phyloP scores from a whole-genome alignment of 1,140 invertebrate genomes.

The Ptiloglossa arizonensis region DNA sequence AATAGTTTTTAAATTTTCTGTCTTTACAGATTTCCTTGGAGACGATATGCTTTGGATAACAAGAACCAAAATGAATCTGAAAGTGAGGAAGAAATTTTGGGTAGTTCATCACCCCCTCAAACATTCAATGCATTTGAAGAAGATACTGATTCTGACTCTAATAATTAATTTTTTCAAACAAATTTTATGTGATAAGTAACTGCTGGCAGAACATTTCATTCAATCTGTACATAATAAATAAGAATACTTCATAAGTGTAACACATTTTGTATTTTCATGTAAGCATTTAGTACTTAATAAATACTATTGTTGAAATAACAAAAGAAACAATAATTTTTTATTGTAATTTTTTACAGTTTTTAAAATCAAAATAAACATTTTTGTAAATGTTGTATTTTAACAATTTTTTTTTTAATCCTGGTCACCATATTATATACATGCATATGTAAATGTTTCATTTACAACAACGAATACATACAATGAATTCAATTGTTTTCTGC shows the following conservation, averaged over 20 bases:
- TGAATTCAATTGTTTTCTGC: slow-evolving; percentile 11
- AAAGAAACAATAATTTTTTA: not conserved
- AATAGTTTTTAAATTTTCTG: slow-evolving; percentile 15
- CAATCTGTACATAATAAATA: slow-evolving; percentile 6
- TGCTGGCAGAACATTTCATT: not conserved
- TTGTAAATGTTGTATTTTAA: not conserved
- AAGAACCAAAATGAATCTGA: slow-evolving; percentile 70
- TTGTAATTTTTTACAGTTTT: not conserved
- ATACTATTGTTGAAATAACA: not conserved
- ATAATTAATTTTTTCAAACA: slow-evolving; percentile 53
- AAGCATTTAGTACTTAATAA: not conserved
- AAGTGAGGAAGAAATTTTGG: slow-evolving; percentile 78
- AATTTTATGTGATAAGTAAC: not conserved
- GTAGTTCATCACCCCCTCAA: slow-evolving; percentile 46
- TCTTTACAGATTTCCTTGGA: slow-evolving; percentile 76
- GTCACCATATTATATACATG: too few species aligned
- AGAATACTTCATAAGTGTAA: not conserved
- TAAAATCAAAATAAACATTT: not conserved
- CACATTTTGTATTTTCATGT: not conserved
- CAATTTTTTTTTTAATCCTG: not conserved
- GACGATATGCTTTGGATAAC: slow-evolving; percentile 74
- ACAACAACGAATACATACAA: too few species aligned
- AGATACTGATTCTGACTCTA: slow-evolving; percentile 74
- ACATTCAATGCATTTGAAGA: slow-evolving; percentile 65
- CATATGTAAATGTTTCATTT: too few species aligned